These are phyloP conservation scores for Vimba vimba DNA, from an alignment of 2,113 vertebrate genomes.

Conservation along the genomic window DNA sequence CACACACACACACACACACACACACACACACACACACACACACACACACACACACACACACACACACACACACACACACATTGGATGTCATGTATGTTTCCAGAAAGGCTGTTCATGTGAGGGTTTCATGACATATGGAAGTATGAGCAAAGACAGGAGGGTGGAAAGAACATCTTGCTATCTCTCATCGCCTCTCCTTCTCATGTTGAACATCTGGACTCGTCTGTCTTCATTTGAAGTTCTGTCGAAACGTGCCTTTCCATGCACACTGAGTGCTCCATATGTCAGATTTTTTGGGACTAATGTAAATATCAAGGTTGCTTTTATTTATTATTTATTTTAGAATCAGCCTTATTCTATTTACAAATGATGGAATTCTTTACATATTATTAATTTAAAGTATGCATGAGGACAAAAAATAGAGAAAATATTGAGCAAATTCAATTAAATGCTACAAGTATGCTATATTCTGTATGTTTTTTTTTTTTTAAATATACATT, in stretches of 20 bases:
- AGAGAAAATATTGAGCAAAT: neutral
- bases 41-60: too few relatives aligned
- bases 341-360: neutral
- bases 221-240: constrained; percentile 32
- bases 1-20: too few relatives aligned
- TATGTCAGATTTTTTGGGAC: constrained; percentile 15
- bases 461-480: neutral
- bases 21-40: too few relatives aligned
- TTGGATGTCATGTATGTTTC: neutral
- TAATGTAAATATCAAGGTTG: constrained; percentile 4
- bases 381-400: neutral
- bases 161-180: constrained; percentile 24
- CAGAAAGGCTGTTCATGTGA: neutral
- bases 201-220: constrained; percentile 38
- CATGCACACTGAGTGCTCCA: neutral
- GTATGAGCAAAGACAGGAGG: neutral
- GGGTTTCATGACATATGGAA: constrained; percentile 18
- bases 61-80: too few relatives aligned
- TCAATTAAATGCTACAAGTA: too few relatives aligned
- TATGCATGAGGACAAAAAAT: neutral
- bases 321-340: neutral
- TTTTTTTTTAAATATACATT: neutral
- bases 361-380: neutral
- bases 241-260: constrained; percentile 33
- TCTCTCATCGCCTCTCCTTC: constrained; percentile 21